Evolutionary conservation across 1,140 invertebrate species (phyloP), one percentile per base, ranked within the genome.

Genomic region (Bombus confusus): DNA sequence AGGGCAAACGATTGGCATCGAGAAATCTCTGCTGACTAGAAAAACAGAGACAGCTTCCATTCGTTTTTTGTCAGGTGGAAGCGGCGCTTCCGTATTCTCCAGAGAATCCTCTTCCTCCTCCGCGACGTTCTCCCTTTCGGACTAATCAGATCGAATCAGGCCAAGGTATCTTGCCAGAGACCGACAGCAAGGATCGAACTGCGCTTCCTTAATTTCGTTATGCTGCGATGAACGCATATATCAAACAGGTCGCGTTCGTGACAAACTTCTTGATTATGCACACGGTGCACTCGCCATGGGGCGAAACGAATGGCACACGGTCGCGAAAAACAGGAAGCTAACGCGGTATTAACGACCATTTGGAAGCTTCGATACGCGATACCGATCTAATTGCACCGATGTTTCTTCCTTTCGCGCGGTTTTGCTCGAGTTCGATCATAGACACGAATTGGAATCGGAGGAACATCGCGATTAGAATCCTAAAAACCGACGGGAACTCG

Each of bases 101-200:
- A 81, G 41, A 39, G 52, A 77, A 41, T 78, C 59, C 80, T 37
- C 57, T 34, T 52, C 47, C 47, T 52, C 6, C 47, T 22, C 47
- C 47, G 34, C 28, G 73, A 69, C n/a, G 10, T 47, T 43, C 82
- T 37, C 71, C 31, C 74, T 74, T 31, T 78, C 74, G 62, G 39
- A 22, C 28, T 89, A 86, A 86, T 89, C 76, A 83, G 80, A 89
- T 88, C 59, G 66, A 80, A 86, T 89, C 66, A 80, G 78, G 71
- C 77, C 59, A 64, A 64, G 64, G 68, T 28, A n/a, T 47, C 31
- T 34, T 76, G 80, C 37, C 8, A 62, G 84, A 78, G 72, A 69
- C 62, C 74, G 79, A 86, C 64, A 74, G 37, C 80, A 52, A 15
- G 39, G 37, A 64, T 87, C 64, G 47, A 78, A 52, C 72, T 12